Conservation (phyloP, 2,888 invertebrate species). For the Drosophila nigricruria region DNA sequence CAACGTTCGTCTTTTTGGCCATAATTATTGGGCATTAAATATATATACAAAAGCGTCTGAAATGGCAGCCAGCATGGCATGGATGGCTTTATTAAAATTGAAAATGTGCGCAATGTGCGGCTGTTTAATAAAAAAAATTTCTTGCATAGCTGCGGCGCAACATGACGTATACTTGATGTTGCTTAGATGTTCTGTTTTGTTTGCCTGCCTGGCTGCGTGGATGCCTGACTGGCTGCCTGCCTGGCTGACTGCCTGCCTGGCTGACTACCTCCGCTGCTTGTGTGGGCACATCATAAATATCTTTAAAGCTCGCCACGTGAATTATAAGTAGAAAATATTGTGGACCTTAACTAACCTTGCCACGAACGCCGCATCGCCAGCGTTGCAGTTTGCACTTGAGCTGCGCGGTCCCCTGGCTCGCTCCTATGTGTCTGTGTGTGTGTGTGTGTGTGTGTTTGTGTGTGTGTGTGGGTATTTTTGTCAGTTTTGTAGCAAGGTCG, state of each 20-base stretch:
- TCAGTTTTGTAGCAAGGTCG: slow-evolving; percentile 49
- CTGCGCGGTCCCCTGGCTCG: slow-evolving; percentile 15
- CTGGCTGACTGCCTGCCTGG: not conserved
- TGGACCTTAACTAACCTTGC: slow-evolving; percentile 39
- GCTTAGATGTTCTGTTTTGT: not conserved
- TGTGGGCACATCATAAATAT: slow-evolving; percentile 18
- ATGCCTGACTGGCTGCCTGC: not conserved
- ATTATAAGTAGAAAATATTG: slow-evolving; percentile 28
- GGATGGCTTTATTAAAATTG: slow-evolving; percentile 41
- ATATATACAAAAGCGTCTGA: not conserved
- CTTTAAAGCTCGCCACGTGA: slow-evolving; percentile 28
- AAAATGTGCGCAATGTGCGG: slow-evolving; percentile 22
- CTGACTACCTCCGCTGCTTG: not conserved
- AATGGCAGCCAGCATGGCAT: slow-evolving; percentile 2
- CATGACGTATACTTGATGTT: slow-evolving; percentile 58
- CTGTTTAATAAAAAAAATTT: slow-evolving; percentile 48
- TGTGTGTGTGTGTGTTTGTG: not conserved
- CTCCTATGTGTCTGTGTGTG: not conserved
- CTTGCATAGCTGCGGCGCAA: slow-evolving; percentile 49
- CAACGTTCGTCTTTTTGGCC: not conserved
- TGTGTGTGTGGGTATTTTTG: slow-evolving; percentile 29
- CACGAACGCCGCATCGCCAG: slow-evolving; percentile 8
- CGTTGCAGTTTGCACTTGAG: slow-evolving; percentile 49
- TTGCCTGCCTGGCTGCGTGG: not conserved
- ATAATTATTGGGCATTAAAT: not conserved